Evolutionary conservation across 2,797 vertebrate genomes (phyloP), one percentile per base, ranked within the genome.

Genomic region (Notoglanidium macrostoma): DNA sequence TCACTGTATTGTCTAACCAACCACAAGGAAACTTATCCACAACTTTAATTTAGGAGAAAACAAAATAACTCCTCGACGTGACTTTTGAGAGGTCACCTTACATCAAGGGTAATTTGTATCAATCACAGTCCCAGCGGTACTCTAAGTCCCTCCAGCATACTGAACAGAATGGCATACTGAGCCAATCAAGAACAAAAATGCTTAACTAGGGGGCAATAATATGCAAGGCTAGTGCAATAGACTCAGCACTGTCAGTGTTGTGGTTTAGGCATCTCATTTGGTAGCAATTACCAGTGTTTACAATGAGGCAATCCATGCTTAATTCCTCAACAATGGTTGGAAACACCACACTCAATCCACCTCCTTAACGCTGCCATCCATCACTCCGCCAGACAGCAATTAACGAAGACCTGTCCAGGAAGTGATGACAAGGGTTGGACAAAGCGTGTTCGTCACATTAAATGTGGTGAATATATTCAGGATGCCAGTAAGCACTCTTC

Each of bases 321-420:
- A 86, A 87, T 90, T 87, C 88, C 74, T 89, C 72, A 76, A 83
- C 86, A 80, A 86, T 74, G 72, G 14, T 65, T 88, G 70, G 76
- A 90, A 85, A 91, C 87, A 84, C 88, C 70, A 82, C 72, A 84
- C 77, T 81, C 61, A 82, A 65, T 85, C 86, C 73, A 70, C 87
- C 87, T 73, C 87, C 82, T 81, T 89, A 90, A 70, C 51, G 67
- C 77, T 89, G 88, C 85, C 90, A 93, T 94, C 92, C 92, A 92
- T 94, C 92, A 92, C 88, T 94, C 92, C 89, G 83, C 87, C 85
- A 80, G 93, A 94, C 92, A 92, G 93, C 93, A 94, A 94, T 95
- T 95, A 95, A 94, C 92, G 89, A 88, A 93, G 91, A 94, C 85
- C 91, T 93, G 93, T 94, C 93, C 92, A 83, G 61, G 81, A 91